These are phyloP conservation scores for Perizoma flavofasciatum DNA, from an alignment of 2,888 invertebrate species.

Conservation along the genomic window DNA sequence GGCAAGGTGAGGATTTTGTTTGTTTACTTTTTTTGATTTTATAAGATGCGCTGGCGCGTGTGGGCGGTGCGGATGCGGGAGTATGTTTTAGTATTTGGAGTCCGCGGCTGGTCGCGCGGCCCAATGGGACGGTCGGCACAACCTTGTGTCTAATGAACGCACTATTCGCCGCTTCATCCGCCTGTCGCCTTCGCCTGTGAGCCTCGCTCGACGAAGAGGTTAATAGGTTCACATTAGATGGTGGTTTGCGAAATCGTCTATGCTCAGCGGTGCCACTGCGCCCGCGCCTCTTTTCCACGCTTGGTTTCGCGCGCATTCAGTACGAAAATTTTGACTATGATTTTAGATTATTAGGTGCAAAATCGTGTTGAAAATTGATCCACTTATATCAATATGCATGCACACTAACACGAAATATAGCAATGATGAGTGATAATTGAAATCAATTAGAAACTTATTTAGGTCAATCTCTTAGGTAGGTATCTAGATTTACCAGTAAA, in stretches of 20 bases:
- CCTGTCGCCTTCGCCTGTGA: slow-evolving; percentile 80
- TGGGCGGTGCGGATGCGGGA: slow-evolving; percentile 44
- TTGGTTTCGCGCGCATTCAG: slow-evolving; percentile 73
- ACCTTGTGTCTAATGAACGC: slow-evolving; percentile 82
- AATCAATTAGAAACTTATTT: slow-evolving; percentile 1
- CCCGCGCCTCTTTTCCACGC: slow-evolving; percentile 71
- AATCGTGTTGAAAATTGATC: slow-evolving; percentile 32
- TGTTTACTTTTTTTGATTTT: slow-evolving; percentile 68
- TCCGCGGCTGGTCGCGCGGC: slow-evolving; percentile 40
- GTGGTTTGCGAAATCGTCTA: slow-evolving; percentile 79
- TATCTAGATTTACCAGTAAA: background rate
- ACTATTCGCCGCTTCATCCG: slow-evolving; percentile 75
- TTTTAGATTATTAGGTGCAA: slow-evolving; percentile 28
- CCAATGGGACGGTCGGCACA: slow-evolving; percentile 67
- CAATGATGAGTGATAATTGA: slow-evolving; percentile 1
- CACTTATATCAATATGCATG: slow-evolving; percentile 25
- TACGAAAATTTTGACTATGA: slow-evolving; percentile 39
- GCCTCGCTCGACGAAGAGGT: slow-evolving; percentile 78
- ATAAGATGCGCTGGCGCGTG: slow-evolving; percentile 51
- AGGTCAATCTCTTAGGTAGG: background rate
- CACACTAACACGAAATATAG: slow-evolving; percentile 18
- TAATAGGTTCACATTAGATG: slow-evolving; percentile 84
- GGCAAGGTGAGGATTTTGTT: slow-evolving; percentile 78
- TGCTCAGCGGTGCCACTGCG: slow-evolving; percentile 67
- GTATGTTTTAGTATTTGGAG: slow-evolving; percentile 33